Evolutionary conservation across 1,140 invertebrate genomes (phyloP), one percentile per base, ranked within the genome.

Genomic region (Zaprionus gabonicus): DNA sequence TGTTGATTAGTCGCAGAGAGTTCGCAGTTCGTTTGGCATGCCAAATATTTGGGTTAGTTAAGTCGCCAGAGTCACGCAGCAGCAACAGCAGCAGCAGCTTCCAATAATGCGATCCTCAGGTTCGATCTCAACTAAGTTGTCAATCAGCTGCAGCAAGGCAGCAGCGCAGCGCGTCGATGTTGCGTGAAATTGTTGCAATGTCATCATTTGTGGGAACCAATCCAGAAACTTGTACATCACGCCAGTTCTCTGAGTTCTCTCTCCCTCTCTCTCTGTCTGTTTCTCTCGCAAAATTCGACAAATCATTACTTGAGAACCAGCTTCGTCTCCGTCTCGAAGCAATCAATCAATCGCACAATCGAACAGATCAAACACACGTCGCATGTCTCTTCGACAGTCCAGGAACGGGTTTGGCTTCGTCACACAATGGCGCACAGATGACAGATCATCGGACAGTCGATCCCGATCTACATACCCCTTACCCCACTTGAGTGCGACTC

Each of bases 161-260:
- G n/a, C n/a, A n/a, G n/a, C n/a, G n/a, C 27, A 66, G 51, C 49
- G 25, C 66, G 76, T 68, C 56, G 62, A 51, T 68, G 59, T 56
- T 62, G 65, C 51, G 65, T 38, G 44, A 15, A 55, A 83, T 80
- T 87, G 74, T 70, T 76, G 84, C 85, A 70, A 81, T 80, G 84
- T 88, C 85, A 88, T 90, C 84, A 90, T 88, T 85, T 90, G 85
- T 88, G 84, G 84, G 81, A 88, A 88, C 85, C 85, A 84, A 85
- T 79, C 69, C 64, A 71, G 76, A 80, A 78, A 74, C 71, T 74
- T 73, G 65, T 79, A 41, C 62, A 71, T 81, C 75, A 71, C 67
- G 82, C 56, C 49, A 66, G 51, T 31, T 55, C 13, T 38, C 63
- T 55, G 12, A 3, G 31, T 57, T 13, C 46, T 46, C 49, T 23